Conservation (phyloP, 92 coral and sea anemone genomes). For the Plumapathes pennacea region DNA sequence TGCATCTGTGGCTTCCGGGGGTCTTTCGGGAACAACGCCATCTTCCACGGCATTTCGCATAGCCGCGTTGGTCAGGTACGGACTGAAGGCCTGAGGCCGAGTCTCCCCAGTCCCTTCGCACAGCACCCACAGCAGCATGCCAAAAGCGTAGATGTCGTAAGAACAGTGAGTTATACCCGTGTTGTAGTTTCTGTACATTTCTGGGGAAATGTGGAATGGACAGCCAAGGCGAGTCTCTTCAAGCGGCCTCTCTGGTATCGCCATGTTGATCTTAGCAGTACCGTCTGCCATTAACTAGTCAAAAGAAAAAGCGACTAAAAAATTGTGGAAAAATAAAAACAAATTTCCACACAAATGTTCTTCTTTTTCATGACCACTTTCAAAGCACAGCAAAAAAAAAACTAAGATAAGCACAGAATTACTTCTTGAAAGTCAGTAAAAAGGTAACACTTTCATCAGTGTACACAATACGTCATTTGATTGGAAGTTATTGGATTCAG, state of each 20-base stretch:
- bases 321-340: too few relatives aligned
- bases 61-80: conserved; percentile 22
- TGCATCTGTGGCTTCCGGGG: conserved; percentile 31
- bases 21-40: conserved; percentile 43
- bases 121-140: conserved; percentile 54
- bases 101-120: conserved; percentile 56
- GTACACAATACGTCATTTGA: too few relatives aligned
- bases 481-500: too few relatives aligned
- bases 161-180: conserved; percentile 12
- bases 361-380: not conserved
- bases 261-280: conserved; percentile 52
- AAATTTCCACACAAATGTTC: not conserved
- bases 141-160: conserved; percentile 65
- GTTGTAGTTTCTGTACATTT: conserved; percentile 27
- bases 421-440: too few relatives aligned
- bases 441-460: too few relatives aligned
- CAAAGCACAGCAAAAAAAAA: too few relatives aligned
- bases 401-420: too few relatives aligned
- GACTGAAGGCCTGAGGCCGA: conserved; percentile 41
- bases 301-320: not conserved
- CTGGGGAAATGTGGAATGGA: conserved; percentile 54
- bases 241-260: conserved; percentile 58
- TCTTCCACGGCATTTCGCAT: conserved; percentile 42
- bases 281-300: conserved; percentile 45
- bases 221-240: conserved; percentile 43